phyloP scores from a whole-genome alignment of 2,888 invertebrate genomes.

The Cylindroiulus punctatus region DNA sequence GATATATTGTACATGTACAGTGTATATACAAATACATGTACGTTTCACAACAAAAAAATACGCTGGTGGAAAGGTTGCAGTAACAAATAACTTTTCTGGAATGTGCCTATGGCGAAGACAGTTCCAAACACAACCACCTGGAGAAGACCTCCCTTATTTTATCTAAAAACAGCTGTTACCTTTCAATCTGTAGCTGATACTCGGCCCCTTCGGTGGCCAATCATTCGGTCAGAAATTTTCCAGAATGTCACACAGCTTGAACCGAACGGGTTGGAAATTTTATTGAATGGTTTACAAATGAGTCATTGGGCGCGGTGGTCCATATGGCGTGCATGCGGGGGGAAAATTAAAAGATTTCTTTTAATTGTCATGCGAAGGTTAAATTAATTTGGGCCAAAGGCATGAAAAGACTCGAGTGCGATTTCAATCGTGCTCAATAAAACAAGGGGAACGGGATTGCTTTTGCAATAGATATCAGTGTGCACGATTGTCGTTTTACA shows the following conservation, averaged over 20 bases:
- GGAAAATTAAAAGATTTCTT: not conserved
- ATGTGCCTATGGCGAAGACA: slow-evolving; percentile 5
- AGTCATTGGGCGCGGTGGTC: slow-evolving; percentile 23
- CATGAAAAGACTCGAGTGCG: not conserved
- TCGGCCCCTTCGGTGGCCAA: not conserved
- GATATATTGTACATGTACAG: no score
- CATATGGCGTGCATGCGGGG: slow-evolving; percentile 11
- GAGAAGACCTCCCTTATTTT: not conserved
- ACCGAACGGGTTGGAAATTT: not conserved
- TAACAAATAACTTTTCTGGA: slow-evolving; percentile 21
- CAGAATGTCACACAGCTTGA: slow-evolving; percentile 16
- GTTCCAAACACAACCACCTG: slow-evolving; percentile 16
- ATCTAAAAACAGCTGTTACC: slow-evolving; percentile 24
- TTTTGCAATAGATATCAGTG: slow-evolving; percentile 9
- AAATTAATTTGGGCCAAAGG: slow-evolving; percentile 43
- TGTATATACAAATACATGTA: no score
- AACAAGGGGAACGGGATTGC: slow-evolving; percentile 31
- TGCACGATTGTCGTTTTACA: slow-evolving; percentile 34
- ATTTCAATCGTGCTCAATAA: slow-evolving; percentile 45
- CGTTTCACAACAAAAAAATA: not conserved
- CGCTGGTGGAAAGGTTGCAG: not conserved
- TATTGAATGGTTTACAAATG: slow-evolving; percentile 8
- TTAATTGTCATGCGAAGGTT: slow-evolving; percentile 39
- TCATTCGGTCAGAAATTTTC: not conserved
- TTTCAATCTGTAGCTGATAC: not conserved